Conservation (phyloP, 1,140 invertebrate species). For the Caenorhabditis remanei region DNA sequence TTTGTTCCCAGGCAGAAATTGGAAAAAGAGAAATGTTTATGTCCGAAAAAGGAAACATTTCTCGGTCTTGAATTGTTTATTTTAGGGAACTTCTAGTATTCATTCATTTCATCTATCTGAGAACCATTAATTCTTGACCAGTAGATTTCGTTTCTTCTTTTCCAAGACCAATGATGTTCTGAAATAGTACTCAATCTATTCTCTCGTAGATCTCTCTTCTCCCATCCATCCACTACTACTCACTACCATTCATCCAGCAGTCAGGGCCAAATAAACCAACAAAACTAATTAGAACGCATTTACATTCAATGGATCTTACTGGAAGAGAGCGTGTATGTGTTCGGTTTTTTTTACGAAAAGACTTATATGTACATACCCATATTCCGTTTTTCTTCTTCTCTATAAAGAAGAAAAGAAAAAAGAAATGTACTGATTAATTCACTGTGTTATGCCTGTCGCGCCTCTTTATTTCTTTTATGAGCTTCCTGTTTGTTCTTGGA, state of each 20-base stretch:
- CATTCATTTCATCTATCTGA: too few relatives aligned
- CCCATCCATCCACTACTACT: neutral
- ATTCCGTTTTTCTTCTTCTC: neutral
- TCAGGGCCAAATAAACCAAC: constrained; percentile 20
- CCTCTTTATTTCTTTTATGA: constrained; percentile 4
- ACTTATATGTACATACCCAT: neutral
- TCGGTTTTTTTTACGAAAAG: neutral
- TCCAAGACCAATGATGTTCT: neutral
- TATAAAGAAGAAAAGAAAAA: neutral
- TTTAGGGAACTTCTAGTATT: neutral
- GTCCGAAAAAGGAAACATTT: neutral
- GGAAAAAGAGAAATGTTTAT: neutral
- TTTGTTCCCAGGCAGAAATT: neutral
- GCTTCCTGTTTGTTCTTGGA: neutral
- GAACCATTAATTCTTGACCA: too few relatives aligned
- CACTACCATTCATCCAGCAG: neutral
- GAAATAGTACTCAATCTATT: neutral
- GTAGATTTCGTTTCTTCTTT: neutral
- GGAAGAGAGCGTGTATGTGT: neutral
- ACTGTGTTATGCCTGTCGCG: constrained; percentile 10
- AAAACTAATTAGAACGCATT: constrained; percentile 46
- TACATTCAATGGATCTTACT: constrained; percentile 42
- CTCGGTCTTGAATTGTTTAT: neutral
- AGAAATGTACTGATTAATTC: constrained; percentile 32
- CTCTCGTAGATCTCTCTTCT: neutral